Evolutionary conservation across 2,113 vertebrate genomes (phyloP).

Genomic region (Myodes glareolus): DNA sequence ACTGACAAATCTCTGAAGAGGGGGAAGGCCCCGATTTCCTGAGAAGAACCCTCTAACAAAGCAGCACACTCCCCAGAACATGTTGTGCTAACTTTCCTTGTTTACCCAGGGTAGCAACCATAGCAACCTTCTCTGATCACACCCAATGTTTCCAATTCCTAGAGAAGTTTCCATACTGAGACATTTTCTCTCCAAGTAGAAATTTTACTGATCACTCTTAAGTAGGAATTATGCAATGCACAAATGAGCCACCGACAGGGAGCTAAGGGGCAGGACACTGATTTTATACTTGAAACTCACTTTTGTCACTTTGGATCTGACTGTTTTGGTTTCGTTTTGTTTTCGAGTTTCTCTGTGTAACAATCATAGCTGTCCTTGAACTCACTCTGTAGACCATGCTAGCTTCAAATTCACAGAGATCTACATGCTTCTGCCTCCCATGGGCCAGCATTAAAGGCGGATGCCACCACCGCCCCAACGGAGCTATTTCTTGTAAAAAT

Average conservation of each 20-base stretch:
- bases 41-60: not conserved
- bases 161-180: not conserved
- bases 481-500: not conserved
- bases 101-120: constrained; percentile 8
- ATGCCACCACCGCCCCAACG: no score
- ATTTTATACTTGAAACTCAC: not conserved
- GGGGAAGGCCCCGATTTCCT: not conserved
- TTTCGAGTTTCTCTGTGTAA: no score
- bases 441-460: no score
- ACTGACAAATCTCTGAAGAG: not conserved
- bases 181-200: not conserved
- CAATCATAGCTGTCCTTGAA: no score
- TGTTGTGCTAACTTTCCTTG: not conserved
- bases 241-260: not conserved
- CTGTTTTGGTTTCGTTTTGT: not conserved
- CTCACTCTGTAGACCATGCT: no score
- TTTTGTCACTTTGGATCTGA: not conserved
- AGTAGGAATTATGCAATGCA: not conserved
- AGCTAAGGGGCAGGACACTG: not conserved
- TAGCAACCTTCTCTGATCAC: not conserved
- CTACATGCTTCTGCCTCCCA: no score
- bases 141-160: not conserved
- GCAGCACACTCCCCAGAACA: not conserved
- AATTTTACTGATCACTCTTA: not conserved
- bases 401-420: no score